Conservation (phyloP, 2,797 vertebrate genomes). For the Trachops cirrhosus region DNA sequence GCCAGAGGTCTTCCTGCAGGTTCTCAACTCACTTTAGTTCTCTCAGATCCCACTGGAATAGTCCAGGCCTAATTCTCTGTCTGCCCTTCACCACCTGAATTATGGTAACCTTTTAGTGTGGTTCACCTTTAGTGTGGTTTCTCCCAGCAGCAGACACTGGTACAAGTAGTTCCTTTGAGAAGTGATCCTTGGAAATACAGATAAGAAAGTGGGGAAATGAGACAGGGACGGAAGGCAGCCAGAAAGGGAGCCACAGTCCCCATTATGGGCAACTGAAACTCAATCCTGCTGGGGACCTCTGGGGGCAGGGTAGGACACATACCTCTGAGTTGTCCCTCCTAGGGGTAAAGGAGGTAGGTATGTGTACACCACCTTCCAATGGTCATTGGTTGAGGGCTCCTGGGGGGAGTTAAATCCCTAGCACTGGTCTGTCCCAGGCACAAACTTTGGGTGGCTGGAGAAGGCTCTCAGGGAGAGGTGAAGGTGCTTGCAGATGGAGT, state of each 20-base stretch:
- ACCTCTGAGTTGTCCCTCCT: not conserved
- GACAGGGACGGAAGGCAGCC: not conserved
- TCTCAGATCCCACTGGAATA: not conserved
- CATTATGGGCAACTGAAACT: not conserved
- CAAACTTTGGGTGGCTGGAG: not conserved
- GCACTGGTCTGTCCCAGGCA: not conserved
- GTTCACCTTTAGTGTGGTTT: not conserved
- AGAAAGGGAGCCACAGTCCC: rapidly evolving
- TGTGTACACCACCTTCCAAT: not conserved
- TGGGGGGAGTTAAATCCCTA: not conserved
- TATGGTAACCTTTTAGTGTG: not conserved
- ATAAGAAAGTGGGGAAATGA: not conserved
- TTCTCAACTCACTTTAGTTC: not conserved
- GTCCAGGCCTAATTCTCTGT: not conserved
- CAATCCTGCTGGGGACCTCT: not conserved
- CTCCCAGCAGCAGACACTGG: not conserved
- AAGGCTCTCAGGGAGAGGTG: not conserved
- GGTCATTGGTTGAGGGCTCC: not conserved
- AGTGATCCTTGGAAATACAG: not conserved
- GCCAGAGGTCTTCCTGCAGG: not conserved
- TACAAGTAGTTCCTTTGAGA: not conserved
- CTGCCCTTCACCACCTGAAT: not conserved
- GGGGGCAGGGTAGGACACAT: not conserved
- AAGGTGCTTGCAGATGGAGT: not conserved
- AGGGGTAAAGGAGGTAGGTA: not conserved